Conservation (phyloP, 2,113 vertebrate species). For the Willisornis vidua region DNA sequence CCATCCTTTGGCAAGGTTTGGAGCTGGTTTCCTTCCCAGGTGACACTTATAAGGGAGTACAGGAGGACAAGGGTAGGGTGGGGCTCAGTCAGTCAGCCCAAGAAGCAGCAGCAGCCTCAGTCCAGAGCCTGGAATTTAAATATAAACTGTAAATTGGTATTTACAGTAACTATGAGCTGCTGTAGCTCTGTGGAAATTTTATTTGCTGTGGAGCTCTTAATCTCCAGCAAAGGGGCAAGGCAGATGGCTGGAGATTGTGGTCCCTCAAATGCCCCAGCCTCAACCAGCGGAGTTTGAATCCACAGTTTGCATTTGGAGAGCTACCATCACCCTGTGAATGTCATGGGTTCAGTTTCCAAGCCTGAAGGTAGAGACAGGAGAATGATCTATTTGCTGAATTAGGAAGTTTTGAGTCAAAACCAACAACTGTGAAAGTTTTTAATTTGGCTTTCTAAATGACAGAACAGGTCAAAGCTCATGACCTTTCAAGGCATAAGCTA, state of each 20-base stretch:
- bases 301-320: background rate
- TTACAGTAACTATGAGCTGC: background rate
- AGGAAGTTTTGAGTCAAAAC: background rate
- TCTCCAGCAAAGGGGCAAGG: background rate
- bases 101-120: background rate
- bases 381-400: background rate
- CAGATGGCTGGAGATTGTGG: background rate
- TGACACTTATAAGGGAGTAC: background rate
- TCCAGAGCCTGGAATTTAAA: background rate
- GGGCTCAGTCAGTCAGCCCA: background rate
- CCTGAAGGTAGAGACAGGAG: background rate
- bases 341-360: background rate
- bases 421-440: background rate
- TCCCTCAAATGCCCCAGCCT: background rate
- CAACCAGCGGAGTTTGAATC: background rate
- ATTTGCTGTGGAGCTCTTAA: background rate
- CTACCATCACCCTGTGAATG: background rate
- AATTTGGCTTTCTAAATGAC: background rate
- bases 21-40: background rate
- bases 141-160: background rate
- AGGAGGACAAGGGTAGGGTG: background rate
- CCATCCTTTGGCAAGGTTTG: background rate
- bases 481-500: background rate
- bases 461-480: background rate
- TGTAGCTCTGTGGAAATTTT: background rate